A percentile compares a stretch with the other conserved stretches of the same genome.
phyloP scores from a whole-genome alignment of 1,140 invertebrate genomes.

The Bilobella aurantiaca region DNA sequence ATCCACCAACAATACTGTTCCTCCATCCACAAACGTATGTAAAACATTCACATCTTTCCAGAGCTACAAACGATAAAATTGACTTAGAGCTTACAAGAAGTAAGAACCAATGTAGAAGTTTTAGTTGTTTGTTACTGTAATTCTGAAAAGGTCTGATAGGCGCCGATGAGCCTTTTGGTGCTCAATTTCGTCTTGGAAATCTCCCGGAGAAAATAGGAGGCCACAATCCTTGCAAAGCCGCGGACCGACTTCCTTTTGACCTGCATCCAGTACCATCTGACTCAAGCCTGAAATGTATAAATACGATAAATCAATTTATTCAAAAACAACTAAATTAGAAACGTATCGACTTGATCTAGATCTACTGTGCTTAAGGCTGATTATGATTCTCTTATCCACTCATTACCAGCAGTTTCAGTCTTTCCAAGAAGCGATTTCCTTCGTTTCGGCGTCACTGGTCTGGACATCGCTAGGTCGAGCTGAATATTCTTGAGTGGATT shows the following conservation, averaged over 20 bases:
- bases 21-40: constrained; percentile 20
- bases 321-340: too few relatives aligned
- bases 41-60: constrained; percentile 30
- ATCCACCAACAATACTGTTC: constrained; percentile 19
- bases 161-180: constrained; percentile 29
- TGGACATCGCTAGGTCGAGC: neutral
- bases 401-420: constrained; percentile 31
- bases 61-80: constrained; percentile 14
- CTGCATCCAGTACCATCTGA: constrained; percentile 32
- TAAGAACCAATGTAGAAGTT: too few relatives aligned
- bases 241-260: constrained; percentile 31
- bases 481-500: constrained; percentile 16
- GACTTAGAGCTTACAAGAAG: too few relatives aligned
- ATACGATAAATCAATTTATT: constrained; percentile 1
- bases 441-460: neutral
- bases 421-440: constrained; percentile 19
- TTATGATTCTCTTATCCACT: too few relatives aligned
- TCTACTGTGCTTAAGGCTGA: too few relatives aligned
- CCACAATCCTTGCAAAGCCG: constrained; percentile 28
- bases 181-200: constrained; percentile 27
- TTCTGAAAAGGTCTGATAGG: constrained; percentile 21
- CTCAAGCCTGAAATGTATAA: constrained; percentile 20
- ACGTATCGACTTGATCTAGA: too few relatives aligned
- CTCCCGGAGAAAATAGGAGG: constrained; percentile 31
- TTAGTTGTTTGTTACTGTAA: constrained; percentile 26